Conservation (phyloP, 2,797 vertebrate genomes). For the Mustela erminea region DNA sequence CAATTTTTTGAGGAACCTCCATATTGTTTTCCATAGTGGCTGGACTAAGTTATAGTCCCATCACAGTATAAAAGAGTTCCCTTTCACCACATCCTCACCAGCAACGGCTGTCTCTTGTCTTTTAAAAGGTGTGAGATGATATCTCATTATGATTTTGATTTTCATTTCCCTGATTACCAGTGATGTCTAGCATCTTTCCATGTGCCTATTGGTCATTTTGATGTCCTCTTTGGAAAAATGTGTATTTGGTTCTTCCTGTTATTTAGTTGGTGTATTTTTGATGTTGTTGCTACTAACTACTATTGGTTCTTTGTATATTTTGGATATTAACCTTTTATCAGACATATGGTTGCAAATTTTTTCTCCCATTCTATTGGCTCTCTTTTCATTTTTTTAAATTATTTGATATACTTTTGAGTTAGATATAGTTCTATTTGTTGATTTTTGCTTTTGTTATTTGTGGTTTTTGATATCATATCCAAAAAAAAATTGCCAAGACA, state of each 20-base stretch:
- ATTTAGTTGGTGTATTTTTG: neutral
- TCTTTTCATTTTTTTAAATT: neutral
- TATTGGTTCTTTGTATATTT: neutral
- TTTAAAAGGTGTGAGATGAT: neutral
- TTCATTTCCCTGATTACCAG: neutral
- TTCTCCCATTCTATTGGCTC: neutral
- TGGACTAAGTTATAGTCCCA: neutral
- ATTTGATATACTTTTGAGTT: neutral
- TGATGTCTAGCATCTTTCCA: neutral
- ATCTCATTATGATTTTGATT: neutral
- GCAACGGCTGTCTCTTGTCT: neutral
- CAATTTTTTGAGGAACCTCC: neutral
- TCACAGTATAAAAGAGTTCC: neutral
- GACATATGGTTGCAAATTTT: neutral
- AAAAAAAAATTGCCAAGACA: neutral
- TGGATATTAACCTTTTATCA: neutral
- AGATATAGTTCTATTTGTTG: neutral
- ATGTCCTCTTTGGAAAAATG: neutral
- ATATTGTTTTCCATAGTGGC: neutral
- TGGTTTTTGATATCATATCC: neutral
- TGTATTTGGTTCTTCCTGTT: neutral
- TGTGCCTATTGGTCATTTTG: neutral
- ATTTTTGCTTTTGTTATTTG: neutral
- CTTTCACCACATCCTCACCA: neutral
- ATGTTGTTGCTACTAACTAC: neutral